Conservation (phyloP, 2,888 invertebrate species). For the Agrochola lychnidis region DNA sequence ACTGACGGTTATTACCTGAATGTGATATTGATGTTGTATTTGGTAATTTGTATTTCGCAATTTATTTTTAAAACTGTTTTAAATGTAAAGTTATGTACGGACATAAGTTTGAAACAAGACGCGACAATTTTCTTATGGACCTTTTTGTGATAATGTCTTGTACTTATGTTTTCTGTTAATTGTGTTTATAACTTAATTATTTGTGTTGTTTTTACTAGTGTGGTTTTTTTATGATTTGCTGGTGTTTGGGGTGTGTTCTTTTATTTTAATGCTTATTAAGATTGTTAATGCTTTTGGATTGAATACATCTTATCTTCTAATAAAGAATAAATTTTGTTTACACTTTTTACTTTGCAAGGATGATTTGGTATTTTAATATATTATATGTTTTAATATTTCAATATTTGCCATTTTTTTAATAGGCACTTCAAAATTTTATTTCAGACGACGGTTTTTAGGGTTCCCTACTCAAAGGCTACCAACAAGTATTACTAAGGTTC, state of each 20-base stretch:
- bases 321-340: no score
- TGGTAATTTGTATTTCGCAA: constrained; percentile 86
- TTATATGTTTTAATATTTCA: no score
- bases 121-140: constrained; percentile 61
- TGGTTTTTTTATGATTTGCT: constrained; percentile 18
- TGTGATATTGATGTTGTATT: constrained; percentile 85
- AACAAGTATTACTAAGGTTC: no score
- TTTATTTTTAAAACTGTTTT: constrained; percentile 76
- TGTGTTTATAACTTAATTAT: constrained; percentile 61
- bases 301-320: no score
- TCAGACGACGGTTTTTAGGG: not conserved
- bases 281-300: not conserved
- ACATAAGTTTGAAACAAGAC: constrained; percentile 62
- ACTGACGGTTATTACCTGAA: constrained; percentile 87
- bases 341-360: not conserved
- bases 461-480: no score
- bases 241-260: not conserved
- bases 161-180: constrained; percentile 55
- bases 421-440: not conserved
- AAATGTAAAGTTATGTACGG: constrained; percentile 70
- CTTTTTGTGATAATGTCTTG: constrained; percentile 52
- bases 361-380: not conserved
- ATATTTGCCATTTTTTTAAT: not conserved
- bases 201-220: constrained; percentile 45
- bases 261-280: not conserved